phyloP scores from a whole-genome alignment of 2,888 invertebrate species.

The Agonopterix arenella region DNA sequence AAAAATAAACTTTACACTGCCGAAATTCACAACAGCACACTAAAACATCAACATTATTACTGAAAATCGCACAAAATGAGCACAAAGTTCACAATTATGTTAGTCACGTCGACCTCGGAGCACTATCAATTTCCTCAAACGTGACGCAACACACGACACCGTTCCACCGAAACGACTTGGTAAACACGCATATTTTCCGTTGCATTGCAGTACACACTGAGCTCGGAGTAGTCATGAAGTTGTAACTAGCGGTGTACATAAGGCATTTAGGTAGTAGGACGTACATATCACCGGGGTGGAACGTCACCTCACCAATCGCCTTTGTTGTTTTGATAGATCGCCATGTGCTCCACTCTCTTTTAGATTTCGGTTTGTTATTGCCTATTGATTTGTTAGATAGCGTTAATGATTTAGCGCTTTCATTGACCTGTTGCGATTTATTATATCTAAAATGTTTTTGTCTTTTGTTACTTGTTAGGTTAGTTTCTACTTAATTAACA shows the following conservation, averaged over 20 bases:
- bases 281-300: slow-evolving; percentile 76
- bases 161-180: slow-evolving; percentile 77
- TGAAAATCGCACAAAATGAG: slow-evolving; percentile 46
- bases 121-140: slow-evolving; percentile 76
- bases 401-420: too few species aligned
- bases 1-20: slow-evolving; percentile 52
- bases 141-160: slow-evolving; percentile 76
- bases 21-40: slow-evolving; percentile 48
- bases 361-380: slow-evolving; percentile 28
- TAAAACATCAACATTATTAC: slow-evolving; percentile 33
- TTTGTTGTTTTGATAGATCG: slow-evolving; percentile 76
- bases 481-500: too few species aligned
- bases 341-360: slow-evolving; percentile 68
- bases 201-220: slow-evolving; percentile 78
- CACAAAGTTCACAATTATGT: slow-evolving; percentile 61
- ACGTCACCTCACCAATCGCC: slow-evolving; percentile 75
- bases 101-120: slow-evolving; percentile 73
- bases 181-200: slow-evolving; percentile 78
- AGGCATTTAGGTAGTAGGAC: slow-evolving; percentile 77
- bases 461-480: too few species aligned
- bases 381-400: too few species aligned
- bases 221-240: slow-evolving; percentile 77
- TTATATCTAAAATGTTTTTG: too few species aligned
- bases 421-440: too few species aligned
- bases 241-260: slow-evolving; percentile 77